phyloP scores from a whole-genome alignment of 2,797 vertebrate species.

The Buphagus erythrorhynchus region DNA sequence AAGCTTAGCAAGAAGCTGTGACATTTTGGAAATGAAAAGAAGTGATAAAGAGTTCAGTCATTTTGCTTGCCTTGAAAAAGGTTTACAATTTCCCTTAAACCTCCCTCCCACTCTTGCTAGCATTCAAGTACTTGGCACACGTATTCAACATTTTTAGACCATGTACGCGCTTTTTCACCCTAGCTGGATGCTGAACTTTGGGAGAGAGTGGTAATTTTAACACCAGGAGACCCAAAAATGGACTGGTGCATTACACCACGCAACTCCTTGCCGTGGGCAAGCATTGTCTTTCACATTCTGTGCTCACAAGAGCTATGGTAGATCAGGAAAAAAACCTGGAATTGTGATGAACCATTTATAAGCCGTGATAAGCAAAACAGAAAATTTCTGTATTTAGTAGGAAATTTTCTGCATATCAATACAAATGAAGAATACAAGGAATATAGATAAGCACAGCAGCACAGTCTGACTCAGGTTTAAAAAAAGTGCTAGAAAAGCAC shows the following conservation, averaged over 20 bases:
- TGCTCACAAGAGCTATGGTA: neutral
- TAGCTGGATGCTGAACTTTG: neutral
- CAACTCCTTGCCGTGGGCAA: neutral
- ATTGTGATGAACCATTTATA: accelerated
- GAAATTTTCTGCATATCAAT: neutral
- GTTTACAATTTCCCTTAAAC: neutral
- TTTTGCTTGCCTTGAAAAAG: slow-evolving; percentile 26
- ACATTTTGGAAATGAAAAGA: slow-evolving; percentile 52
- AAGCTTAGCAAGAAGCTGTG: slow-evolving; percentile 23
- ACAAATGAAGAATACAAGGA: neutral
- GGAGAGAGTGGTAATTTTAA: neutral
- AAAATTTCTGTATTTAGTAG: neutral
- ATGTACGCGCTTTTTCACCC: neutral
- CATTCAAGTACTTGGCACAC: neutral
- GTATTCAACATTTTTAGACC: neutral
- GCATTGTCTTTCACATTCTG: neutral
- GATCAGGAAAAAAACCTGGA: neutral
- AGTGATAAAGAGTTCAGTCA: slow-evolving; percentile 16
- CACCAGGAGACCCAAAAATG: neutral
- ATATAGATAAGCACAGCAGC: neutral
- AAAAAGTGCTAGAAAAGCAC: neutral
- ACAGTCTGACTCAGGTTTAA: neutral
- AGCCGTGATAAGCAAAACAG: neutral
- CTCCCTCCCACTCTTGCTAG: slow-evolving; percentile 10
- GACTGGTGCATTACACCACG: accelerated